Evolutionary conservation across 2,797 vertebrate genomes (phyloP).

Genomic region (Mus caroli): DNA sequence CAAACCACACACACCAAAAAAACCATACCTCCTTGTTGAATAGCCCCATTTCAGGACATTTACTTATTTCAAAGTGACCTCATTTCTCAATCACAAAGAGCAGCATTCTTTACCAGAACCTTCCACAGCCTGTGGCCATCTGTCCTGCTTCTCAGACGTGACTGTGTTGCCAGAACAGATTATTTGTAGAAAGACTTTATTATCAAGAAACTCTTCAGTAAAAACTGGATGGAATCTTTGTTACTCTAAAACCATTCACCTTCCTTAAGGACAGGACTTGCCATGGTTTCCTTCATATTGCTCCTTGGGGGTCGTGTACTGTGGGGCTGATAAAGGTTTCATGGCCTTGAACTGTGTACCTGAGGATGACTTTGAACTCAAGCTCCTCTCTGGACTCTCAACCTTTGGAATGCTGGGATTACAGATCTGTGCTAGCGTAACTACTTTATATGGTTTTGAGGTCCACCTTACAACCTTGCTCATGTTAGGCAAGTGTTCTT

Average conservation of each 20-base stretch:
- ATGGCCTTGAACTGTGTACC: background rate
- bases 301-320: background rate
- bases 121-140: conserved; percentile 42
- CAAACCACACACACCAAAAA: background rate
- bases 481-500: background rate
- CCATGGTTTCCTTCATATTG: background rate
- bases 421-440: background rate
- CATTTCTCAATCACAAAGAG: conserved; percentile 68
- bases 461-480: background rate
- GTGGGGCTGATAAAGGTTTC: background rate
- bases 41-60: conserved; percentile 29
- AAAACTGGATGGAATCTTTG: conserved; percentile 10
- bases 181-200: conserved; percentile 57
- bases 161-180: conserved; percentile 32
- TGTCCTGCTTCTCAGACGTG: conserved; percentile 43
- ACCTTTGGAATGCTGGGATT: background rate
- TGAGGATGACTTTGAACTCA: background rate
- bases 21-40: conserved; percentile 1
- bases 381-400: background rate
- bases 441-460: background rate
- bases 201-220: conserved; percentile 68
- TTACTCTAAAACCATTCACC: conserved; percentile 43
- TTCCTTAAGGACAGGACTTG: conserved; percentile 35
- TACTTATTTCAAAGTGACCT: conserved; percentile 56
- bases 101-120: conserved; percentile 63